These are phyloP conservation scores for Pterois miles DNA, from an alignment of 2,797 vertebrate genomes.

Conservation along the genomic window DNA sequence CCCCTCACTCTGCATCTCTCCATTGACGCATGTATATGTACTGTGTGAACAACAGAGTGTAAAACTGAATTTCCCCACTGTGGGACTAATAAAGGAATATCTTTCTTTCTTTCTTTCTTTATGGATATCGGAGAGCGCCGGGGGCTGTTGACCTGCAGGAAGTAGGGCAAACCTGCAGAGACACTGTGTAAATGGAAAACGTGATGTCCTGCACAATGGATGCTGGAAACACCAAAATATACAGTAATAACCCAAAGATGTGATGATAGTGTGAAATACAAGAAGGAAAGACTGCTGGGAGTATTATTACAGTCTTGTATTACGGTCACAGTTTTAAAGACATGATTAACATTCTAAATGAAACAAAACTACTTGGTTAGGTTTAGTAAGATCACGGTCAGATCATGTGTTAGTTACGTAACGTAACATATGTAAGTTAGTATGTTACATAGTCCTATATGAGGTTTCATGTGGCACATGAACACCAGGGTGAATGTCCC, in stretches of 20 bases:
- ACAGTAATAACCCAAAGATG: neutral
- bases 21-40: too few species aligned
- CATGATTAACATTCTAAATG: neutral
- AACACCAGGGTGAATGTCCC: too few species aligned
- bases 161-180: conserved; percentile 48
- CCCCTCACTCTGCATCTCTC: too few species aligned
- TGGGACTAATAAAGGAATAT: too few species aligned
- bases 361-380: neutral
- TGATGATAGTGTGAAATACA: neutral
- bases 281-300: neutral
- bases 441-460: too few species aligned
- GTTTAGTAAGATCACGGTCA: neutral
- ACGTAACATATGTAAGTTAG: too few species aligned
- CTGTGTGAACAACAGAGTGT: too few species aligned
- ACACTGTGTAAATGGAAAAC: neutral
- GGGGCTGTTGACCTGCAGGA: conserved; percentile 31
- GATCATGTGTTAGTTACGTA: accelerated
- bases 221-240: neutral
- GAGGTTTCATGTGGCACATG: too few species aligned
- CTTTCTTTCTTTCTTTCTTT: too few species aligned
- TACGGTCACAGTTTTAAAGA: neutral
- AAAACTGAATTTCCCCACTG: too few species aligned
- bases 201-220: neutral
- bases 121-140: conserved; percentile 1
- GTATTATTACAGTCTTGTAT: too few species aligned